A percentile compares a stretch with the other conserved stretches of the same genome.
These are phyloP conservation scores for Cnemophilus loriae DNA, from an alignment of 2,113 vertebrate genomes.

Conservation along the genomic window DNA sequence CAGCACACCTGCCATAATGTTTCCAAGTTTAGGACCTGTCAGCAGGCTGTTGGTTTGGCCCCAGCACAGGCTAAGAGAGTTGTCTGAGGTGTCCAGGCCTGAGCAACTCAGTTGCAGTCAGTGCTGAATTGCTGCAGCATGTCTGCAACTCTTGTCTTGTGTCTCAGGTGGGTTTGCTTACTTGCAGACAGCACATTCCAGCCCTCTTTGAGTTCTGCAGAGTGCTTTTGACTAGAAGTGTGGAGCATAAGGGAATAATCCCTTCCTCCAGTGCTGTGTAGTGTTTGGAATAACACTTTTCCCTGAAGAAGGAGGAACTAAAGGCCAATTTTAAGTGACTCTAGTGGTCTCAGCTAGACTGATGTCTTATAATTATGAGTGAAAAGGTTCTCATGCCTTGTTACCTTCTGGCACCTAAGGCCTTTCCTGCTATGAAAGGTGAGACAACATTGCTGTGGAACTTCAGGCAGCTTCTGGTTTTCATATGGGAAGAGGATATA, in stretches of 20 bases:
- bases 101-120: not conserved
- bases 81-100: not conserved
- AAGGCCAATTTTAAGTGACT: not conserved
- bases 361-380: not conserved
- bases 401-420: not conserved
- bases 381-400: not conserved
- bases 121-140: rapidly evolving
- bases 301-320: not conserved
- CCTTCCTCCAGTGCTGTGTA: not conserved
- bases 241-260: not conserved
- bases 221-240: not conserved
- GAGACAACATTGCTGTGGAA: rapidly evolving
- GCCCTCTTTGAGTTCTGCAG: not conserved
- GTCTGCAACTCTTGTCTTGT: not conserved
- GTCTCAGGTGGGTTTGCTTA: not conserved
- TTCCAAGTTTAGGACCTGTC: not conserved
- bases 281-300: not conserved
- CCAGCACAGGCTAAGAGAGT: not conserved
- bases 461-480: not conserved
- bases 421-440: rapidly evolving
- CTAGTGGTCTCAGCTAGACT: not conserved
- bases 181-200: not conserved
- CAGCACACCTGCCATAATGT: not conserved
- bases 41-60: not conserved
- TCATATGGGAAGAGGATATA: not conserved